phyloP scores from a whole-genome alignment of 2,797 vertebrate species.

The Notolepis coatsorum region DNA sequence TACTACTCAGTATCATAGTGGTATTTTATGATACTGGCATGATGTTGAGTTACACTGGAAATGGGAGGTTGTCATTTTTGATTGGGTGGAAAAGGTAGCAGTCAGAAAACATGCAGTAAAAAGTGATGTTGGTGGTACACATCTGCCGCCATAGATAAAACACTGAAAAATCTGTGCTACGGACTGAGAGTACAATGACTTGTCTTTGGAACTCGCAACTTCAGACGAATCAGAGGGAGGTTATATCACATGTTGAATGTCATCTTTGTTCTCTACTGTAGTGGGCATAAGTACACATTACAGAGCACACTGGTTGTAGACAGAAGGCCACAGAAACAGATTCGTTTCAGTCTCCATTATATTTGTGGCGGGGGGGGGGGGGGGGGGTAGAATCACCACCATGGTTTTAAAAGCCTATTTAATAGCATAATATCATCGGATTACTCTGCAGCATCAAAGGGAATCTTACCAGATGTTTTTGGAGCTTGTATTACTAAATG shows the following conservation, averaged over 20 bases:
- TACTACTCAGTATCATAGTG: too few species aligned
- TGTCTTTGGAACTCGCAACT: constrained; percentile 16
- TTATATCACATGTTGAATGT: constrained; percentile 56
- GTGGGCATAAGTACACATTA: constrained; percentile 47
- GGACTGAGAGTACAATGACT: too few species aligned
- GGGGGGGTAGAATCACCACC: not conserved
- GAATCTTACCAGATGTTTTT: not conserved
- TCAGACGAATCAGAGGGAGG: constrained; percentile 35
- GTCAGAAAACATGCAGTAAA: too few species aligned
- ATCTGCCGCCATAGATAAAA: too few species aligned
- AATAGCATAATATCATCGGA: not conserved
- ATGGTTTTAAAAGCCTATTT: not conserved
- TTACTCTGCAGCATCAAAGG: not conserved
- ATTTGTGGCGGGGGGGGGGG: not conserved
- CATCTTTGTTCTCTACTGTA: constrained; percentile 60
- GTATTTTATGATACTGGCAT: too few species aligned
- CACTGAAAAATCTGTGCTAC: too few species aligned
- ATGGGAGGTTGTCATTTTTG: too few species aligned
- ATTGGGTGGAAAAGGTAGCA: too few species aligned
- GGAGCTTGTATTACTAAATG: not conserved
- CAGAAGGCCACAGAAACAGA: constrained; percentile 13
- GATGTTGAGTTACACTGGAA: too few species aligned
- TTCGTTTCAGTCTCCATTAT: constrained; percentile 28
- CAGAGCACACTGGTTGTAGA: constrained; percentile 18
- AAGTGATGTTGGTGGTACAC: too few species aligned